Conservation (phyloP, 2,113 vertebrate genomes). For the Typhlomys cinereus region DNA sequence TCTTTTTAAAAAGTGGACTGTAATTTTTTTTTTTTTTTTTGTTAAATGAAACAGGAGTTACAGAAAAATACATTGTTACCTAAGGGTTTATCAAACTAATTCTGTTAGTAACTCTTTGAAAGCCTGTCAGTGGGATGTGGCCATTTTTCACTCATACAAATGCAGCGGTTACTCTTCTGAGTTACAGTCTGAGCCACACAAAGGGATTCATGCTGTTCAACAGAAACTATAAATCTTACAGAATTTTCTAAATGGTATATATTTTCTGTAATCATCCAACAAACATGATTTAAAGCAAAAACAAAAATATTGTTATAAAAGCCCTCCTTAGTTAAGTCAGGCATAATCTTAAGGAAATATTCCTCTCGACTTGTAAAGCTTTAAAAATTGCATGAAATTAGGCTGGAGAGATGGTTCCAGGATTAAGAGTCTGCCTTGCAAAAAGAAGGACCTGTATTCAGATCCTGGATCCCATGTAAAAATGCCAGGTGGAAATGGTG, state of each 20-base stretch:
- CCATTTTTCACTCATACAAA: constrained; percentile 7
- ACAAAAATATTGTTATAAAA: not conserved
- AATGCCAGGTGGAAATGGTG: too few relatives aligned
- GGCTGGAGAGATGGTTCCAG: too few relatives aligned
- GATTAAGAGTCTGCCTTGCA: too few relatives aligned
- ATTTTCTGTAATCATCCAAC: constrained; percentile 29
- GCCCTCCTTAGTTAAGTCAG: not conserved
- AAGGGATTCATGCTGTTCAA: not conserved
- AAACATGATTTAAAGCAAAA: constrained; percentile 6
- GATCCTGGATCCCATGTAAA: too few relatives aligned
- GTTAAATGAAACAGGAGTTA: not conserved
- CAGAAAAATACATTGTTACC: constrained; percentile 38
- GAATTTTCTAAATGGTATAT: not conserved
- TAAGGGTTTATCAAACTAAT: constrained; percentile 10
- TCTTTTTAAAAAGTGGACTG: not conserved
- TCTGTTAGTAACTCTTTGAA: constrained; percentile 4
- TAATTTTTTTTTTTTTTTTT: not conserved
- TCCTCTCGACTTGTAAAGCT: constrained; percentile 4
- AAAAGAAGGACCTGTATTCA: too few relatives aligned
- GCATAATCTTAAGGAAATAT: not conserved
- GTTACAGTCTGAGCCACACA: not conserved
- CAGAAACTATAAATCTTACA: not conserved
- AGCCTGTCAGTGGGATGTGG: not conserved
- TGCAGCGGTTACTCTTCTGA: not conserved
- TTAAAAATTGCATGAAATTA: constrained; percentile 26